A percentile compares a stretch with the other conserved stretches of the same genome.
phyloP scores from a whole-genome alignment of 2,888 invertebrate species.

The Hypomecis punctinalis region DNA sequence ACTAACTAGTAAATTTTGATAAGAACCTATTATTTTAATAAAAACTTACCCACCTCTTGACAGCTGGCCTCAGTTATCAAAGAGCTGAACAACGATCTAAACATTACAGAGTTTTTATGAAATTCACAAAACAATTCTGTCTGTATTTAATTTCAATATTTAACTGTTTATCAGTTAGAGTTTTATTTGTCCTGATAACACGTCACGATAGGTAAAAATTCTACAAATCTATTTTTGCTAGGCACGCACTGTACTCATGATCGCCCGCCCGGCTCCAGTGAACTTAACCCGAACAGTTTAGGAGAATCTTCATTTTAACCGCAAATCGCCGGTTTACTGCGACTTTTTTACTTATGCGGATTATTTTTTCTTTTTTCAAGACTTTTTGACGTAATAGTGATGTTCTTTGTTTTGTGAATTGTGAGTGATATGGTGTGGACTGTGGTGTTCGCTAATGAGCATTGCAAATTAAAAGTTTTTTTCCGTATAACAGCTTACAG shows the following conservation, averaged over 20 bases:
- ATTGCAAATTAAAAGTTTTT: too few species aligned
- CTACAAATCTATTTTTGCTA: slow-evolving; percentile 79
- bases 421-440: too few species aligned
- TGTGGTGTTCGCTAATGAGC: too few species aligned
- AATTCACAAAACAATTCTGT: slow-evolving; percentile 61
- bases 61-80: slow-evolving; percentile 87
- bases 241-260: slow-evolving; percentile 77
- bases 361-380: slow-evolving; percentile 8
- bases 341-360: slow-evolving; percentile 12
- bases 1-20: slow-evolving; percentile 13
- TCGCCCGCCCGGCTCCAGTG: slow-evolving; percentile 67
- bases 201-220: slow-evolving; percentile 76
- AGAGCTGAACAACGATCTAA: slow-evolving; percentile 86
- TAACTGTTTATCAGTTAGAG: slow-evolving; percentile 60
- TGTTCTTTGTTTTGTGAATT: too few species aligned
- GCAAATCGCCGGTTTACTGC: background rate
- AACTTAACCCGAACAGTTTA: slow-evolving; percentile 43
- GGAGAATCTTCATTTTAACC: slow-evolving; percentile 46
- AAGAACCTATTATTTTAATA: slow-evolving; percentile 45
- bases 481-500: too few species aligned
- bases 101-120: slow-evolving; percentile 85
- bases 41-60: slow-evolving; percentile 92
- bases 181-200: slow-evolving; percentile 74
- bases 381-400: slow-evolving; percentile 14
- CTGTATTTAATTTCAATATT: slow-evolving; percentile 59